Percentiles rank a stretch among this genome's conserved stretches.
Evolutionary conservation across 2,888 invertebrate genomes (phyloP).

Genomic region (Pyrochroa serraticornis): DNA sequence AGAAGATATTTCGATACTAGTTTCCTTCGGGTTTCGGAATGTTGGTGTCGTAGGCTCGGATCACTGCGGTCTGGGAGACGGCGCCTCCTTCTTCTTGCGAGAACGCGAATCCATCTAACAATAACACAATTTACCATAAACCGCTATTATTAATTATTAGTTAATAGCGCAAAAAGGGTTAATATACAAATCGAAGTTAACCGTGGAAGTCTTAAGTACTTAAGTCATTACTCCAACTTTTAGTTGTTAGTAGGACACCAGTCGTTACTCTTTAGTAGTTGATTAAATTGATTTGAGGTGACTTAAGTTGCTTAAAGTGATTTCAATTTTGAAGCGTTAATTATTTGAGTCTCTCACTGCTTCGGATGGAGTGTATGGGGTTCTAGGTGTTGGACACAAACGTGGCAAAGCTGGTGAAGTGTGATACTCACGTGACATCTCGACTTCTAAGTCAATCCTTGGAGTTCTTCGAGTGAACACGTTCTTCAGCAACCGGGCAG

Average conservation of each 20-base stretch:
- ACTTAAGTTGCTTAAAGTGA: too few species aligned
- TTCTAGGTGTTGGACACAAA: conserved; percentile 4
- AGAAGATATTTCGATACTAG: conserved; percentile 27
- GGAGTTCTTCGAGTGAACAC: conserved; percentile 91
- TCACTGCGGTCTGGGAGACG: conserved; percentile 92
- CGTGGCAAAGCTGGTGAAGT: conserved; percentile 5
- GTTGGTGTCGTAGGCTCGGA: conserved; percentile 95
- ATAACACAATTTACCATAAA: conserved; percentile 23
- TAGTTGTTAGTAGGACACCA: too few species aligned
- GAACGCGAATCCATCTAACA: conserved; percentile 94
- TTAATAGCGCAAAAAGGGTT: too few species aligned
- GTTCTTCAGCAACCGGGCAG: conserved; percentile 93
- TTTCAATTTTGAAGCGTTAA: too few species aligned
- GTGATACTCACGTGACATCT: conserved; percentile 86
- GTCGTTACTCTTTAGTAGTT: too few species aligned
- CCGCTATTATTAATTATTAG: not conserved
- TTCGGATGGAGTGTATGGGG: too few species aligned
- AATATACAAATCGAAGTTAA: not conserved
- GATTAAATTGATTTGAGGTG: too few species aligned
- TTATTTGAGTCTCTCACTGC: not conserved
- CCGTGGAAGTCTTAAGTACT: not conserved
- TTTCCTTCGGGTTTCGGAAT: conserved; percentile 77
- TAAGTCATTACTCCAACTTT: not conserved
- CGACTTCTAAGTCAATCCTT: conserved; percentile 84
- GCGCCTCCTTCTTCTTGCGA: conserved; percentile 99